Percentiles rank a stretch among this genome's conserved stretches.
Conservation (phyloP, 2,113 vertebrate genomes). For the Falcunculus frontatus region DNA sequence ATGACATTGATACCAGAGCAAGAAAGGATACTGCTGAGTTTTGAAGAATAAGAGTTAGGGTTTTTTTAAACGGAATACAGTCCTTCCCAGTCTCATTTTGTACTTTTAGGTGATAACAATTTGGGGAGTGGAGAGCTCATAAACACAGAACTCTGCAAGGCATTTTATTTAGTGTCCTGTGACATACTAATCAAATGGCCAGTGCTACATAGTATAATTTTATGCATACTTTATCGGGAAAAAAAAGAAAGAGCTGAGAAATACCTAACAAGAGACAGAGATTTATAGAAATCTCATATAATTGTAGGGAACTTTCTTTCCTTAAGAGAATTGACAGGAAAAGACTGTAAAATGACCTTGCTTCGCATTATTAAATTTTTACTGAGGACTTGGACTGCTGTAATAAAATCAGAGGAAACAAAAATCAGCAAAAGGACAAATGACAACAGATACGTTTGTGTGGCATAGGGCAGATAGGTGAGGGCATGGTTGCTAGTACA, state of each 20-base stretch:
- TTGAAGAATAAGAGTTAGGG: neutral
- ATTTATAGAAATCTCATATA: neutral
- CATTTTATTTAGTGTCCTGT: neutral
- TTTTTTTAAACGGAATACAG: neutral
- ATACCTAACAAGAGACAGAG: neutral
- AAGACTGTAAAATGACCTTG: neutral
- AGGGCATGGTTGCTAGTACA: neutral
- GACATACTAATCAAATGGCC: neutral
- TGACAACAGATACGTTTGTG: rapidly evolving
- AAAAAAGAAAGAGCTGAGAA: neutral
- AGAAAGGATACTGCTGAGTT: neutral
- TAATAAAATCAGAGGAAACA: neutral
- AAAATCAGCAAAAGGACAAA: neutral
- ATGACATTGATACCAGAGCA: neutral
- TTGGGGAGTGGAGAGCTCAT: neutral
- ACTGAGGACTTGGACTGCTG: neutral
- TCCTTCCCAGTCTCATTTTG: neutral
- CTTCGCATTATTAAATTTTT: neutral
- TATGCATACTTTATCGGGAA: neutral
- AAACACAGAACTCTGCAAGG: neutral
- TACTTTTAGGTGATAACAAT: neutral
- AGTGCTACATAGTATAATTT: neutral
- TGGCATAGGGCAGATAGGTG: neutral
- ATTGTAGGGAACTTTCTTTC: neutral
- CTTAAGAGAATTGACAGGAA: neutral